phyloP scores from a whole-genome alignment of 2,113 vertebrate species.

The Peromyscus californicus region DNA sequence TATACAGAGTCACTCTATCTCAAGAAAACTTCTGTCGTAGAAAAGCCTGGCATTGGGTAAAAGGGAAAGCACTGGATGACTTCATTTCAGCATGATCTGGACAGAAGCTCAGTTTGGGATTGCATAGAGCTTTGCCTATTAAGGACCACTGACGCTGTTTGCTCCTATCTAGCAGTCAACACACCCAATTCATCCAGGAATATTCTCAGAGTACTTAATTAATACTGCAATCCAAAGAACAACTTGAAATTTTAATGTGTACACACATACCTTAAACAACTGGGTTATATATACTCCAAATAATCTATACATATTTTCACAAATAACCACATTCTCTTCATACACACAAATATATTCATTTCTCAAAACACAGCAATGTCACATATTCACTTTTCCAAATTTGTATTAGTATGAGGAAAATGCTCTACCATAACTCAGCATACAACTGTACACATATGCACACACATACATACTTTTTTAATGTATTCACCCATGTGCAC shows the following conservation, averaged over 20 bases:
- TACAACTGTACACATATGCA: not conserved
- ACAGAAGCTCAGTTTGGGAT: not conserved
- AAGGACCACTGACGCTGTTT: not conserved
- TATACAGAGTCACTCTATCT: not conserved
- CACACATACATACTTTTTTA: not conserved
- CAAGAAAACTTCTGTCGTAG: fast-evolving
- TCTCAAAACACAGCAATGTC: not conserved
- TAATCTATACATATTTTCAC: no score
- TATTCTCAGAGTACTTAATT: not conserved
- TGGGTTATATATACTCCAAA: not conserved
- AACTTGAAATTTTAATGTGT: not conserved
- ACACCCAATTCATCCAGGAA: no score
- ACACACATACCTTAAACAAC: not conserved
- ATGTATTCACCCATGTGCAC: not conserved
- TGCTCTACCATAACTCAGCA: no score
- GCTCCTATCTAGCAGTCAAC: not conserved
- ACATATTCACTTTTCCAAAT: not conserved
- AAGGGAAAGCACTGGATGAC: not conserved
- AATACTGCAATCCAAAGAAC: not conserved
- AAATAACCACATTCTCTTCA: not conserved
- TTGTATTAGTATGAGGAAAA: no score
- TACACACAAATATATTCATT: not conserved
- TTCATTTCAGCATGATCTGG: not conserved
- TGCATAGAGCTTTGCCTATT: no score
- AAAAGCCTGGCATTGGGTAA: no score